Percentiles rank a stretch among this genome's conserved stretches.
Evolutionary conservation across 2,113 vertebrate genomes (phyloP).

Genomic region (Apteryx mantelli): DNA sequence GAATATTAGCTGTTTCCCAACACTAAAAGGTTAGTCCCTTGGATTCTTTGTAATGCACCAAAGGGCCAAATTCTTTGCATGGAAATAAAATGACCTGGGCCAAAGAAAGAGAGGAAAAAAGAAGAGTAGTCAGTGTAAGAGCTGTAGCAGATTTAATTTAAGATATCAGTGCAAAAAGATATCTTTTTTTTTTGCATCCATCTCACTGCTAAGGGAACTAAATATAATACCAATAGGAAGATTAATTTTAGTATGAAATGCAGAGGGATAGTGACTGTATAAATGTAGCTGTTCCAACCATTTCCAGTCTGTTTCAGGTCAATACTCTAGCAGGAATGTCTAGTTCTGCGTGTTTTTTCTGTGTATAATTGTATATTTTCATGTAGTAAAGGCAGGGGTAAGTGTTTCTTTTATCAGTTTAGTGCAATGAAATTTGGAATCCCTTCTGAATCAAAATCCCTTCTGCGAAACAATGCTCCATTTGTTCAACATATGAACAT

Average conservation of each 20-base stretch:
- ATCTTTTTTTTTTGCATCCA: background rate
- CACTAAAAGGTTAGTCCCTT: conserved; percentile 64
- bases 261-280: background rate
- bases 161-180: background rate
- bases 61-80: conserved; percentile 52
- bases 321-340: background rate
- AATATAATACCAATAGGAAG: background rate
- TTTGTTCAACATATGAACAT: conserved; percentile 7
- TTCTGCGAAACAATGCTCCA: conserved; percentile 2
- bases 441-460: background rate
- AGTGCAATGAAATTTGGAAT: conserved; percentile 23
- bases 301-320: background rate
- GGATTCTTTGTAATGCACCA: conserved; percentile 56
- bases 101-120: conserved; percentile 15
- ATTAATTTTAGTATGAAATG: background rate
- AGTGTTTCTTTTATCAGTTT: conserved; percentile 6
- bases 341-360: background rate
- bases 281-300: background rate
- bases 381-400: background rate
- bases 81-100: conserved; percentile 26
- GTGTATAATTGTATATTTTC: background rate
- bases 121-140: background rate
- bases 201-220: background rate
- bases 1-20: conserved; percentile 73
- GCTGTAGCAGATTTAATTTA: background rate